phyloP scores from a whole-genome alignment of 2,888 invertebrate species.

The Onthophagus sagittarius region DNA sequence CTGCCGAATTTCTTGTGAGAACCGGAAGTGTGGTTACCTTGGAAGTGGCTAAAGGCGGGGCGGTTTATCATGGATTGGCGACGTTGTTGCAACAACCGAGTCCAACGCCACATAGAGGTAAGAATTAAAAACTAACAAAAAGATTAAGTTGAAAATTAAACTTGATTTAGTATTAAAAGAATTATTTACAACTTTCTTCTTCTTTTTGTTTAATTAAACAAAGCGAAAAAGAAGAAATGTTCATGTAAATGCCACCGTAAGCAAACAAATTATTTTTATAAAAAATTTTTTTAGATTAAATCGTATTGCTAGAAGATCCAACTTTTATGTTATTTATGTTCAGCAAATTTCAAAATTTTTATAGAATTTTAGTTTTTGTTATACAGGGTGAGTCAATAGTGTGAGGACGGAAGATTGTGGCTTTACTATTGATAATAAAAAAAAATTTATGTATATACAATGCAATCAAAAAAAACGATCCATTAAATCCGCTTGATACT shows the following conservation, averaged over 20 bases:
- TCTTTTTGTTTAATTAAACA: not conserved
- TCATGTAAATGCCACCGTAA: conserved; percentile 3
- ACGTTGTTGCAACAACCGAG: conserved; percentile 89
- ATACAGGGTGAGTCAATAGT: too few species aligned
- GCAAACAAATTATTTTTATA: not conserved
- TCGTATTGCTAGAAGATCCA: not conserved
- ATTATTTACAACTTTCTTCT: not conserved
- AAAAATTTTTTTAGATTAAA: not conserved
- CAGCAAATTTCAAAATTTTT: too few species aligned
- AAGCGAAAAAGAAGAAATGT: conserved; percentile 5
- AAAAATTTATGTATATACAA: too few species aligned
- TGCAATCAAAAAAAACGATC: too few species aligned
- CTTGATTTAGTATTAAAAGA: conserved; percentile 2
- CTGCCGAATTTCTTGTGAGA: conserved; percentile 92
- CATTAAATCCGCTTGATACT: too few species aligned
- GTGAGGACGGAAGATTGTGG: too few species aligned
- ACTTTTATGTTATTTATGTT: too few species aligned
- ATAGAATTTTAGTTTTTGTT: too few species aligned
- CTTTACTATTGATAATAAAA: too few species aligned
- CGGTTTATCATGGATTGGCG: conserved; percentile 93
- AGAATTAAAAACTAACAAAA: conserved; percentile 28
- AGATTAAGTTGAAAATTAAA: not conserved
- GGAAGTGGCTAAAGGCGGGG: conserved; percentile 97
- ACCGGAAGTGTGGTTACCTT: conserved; percentile 92
- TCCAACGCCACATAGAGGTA: conserved; percentile 74